Evolutionary conservation across 2,888 invertebrate species (phyloP).

Genomic region (Epistrophe grossulariae): DNA sequence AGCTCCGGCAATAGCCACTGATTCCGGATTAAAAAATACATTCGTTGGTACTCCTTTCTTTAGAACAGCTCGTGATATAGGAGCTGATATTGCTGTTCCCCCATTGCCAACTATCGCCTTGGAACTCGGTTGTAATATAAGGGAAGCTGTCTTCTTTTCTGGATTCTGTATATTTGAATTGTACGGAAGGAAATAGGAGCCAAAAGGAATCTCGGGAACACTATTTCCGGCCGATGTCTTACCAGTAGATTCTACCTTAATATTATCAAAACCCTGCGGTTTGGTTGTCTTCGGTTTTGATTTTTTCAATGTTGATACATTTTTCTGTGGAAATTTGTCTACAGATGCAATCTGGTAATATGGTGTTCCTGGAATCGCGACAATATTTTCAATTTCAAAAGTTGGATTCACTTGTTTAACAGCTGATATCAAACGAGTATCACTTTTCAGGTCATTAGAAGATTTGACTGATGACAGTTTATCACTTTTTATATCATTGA

Average conservation of each 20-base stretch:
- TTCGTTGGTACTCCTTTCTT: conserved; percentile 86
- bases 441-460: conserved; percentile 78
- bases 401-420: conserved; percentile 80
- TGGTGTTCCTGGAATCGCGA: conserved; percentile 80
- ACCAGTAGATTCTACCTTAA: conserved; percentile 81
- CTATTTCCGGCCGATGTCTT: conserved; percentile 80
- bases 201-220: conserved; percentile 81
- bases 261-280: conserved; percentile 43
- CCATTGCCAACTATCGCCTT: conserved; percentile 87
- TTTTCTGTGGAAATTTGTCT: conserved; percentile 49
- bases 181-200: conserved; percentile 81
- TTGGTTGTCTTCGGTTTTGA: conserved; percentile 26
- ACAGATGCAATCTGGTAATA: conserved; percentile 76
- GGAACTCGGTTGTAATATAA: conserved; percentile 88
- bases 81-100: conserved; percentile 89
- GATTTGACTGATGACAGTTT: conserved; percentile 32
- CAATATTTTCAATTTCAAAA: conserved; percentile 81
- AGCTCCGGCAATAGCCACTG: conserved; percentile 90
- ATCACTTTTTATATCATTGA: conserved; percentile 19
- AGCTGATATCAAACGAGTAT: conserved; percentile 79
- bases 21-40: conserved; percentile 88
- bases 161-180: conserved; percentile 69
- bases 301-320: not conserved
- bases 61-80: conserved; percentile 88
- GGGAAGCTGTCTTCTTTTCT: conserved; percentile 79